Evolutionary conservation across 1,140 invertebrate genomes (phyloP).

Genomic region (Leptinotarsa lineolata): DNA sequence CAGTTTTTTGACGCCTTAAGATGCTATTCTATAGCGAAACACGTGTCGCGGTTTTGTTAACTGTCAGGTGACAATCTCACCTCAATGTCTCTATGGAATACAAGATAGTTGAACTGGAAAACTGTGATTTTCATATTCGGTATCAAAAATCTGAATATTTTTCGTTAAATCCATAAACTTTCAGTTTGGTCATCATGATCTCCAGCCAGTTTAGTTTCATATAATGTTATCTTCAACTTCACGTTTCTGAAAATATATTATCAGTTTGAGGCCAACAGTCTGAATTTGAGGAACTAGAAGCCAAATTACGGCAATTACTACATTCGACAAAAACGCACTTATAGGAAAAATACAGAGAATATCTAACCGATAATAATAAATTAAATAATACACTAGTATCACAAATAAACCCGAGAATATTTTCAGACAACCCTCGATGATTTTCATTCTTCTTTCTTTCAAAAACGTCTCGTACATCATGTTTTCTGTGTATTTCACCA

Average conservation of each 20-base stretch:
- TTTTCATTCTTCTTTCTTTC: constrained; percentile 38
- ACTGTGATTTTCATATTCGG: background rate
- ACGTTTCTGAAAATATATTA: constrained; percentile 19
- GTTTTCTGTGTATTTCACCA: constrained; percentile 38
- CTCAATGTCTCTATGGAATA: background rate
- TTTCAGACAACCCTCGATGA: constrained; percentile 39
- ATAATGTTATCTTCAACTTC: background rate
- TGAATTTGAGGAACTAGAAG: constrained; percentile 32
- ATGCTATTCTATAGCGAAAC: background rate
- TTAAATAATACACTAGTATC: constrained; percentile 45
- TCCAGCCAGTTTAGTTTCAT: background rate
- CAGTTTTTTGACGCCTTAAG: too few species aligned
- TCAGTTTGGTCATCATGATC: background rate
- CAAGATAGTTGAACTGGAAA: background rate
- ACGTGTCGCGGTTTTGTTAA: background rate
- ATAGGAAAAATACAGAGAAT: constrained; percentile 18
- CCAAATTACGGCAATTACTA: constrained; percentile 40
- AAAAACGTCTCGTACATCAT: constrained; percentile 37
- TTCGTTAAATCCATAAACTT: too few species aligned
- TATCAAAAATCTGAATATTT: background rate
- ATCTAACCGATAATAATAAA: constrained; percentile 39
- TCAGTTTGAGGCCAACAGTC: constrained; percentile 15
- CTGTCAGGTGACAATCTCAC: background rate
- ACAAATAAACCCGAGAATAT: constrained; percentile 38
- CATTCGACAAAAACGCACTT: constrained; percentile 31